Conservation (phyloP, 2,113 vertebrate genomes). For the Nyctibius bracteatus region DNA sequence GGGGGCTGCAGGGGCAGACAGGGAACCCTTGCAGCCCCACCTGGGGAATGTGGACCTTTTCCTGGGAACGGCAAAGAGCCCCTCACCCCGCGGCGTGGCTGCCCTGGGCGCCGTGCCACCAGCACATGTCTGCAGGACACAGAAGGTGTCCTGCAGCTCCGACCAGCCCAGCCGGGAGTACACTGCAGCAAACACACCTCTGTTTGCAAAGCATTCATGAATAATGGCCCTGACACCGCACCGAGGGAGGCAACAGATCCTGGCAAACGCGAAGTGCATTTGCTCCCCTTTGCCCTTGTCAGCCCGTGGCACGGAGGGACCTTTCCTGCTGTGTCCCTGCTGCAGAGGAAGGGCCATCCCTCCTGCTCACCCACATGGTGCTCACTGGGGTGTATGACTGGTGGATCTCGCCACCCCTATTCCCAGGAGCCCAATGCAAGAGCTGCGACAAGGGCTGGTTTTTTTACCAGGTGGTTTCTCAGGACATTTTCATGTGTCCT, state of each 20-base stretch:
- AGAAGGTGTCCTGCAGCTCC: not conserved
- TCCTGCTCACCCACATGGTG: not conserved
- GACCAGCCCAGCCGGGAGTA: accelerated
- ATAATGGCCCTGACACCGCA: not conserved
- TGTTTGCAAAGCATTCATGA: not conserved
- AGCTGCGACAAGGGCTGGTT: not conserved
- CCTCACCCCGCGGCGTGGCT: accelerated
- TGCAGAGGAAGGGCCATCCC: not conserved
- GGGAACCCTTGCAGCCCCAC: not conserved
- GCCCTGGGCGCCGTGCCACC: accelerated
- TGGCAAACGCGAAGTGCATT: not conserved
- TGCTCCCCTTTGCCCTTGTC: not conserved
- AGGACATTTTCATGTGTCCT: not conserved
- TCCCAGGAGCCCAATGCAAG: not conserved
- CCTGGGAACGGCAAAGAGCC: not conserved
- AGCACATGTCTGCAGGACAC: not conserved
- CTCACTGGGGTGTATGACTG: not conserved
- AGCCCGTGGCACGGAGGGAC: accelerated
- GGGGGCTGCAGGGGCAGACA: not conserved
- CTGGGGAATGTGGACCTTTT: not conserved
- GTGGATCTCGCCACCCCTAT: not conserved
- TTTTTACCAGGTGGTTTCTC: not conserved
- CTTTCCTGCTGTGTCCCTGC: not conserved
- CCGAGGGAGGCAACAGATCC: not conserved
- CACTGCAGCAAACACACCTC: not conserved